phyloP scores from a whole-genome alignment of 1,140 invertebrate genomes.

The Zaprionus inermis region DNA sequence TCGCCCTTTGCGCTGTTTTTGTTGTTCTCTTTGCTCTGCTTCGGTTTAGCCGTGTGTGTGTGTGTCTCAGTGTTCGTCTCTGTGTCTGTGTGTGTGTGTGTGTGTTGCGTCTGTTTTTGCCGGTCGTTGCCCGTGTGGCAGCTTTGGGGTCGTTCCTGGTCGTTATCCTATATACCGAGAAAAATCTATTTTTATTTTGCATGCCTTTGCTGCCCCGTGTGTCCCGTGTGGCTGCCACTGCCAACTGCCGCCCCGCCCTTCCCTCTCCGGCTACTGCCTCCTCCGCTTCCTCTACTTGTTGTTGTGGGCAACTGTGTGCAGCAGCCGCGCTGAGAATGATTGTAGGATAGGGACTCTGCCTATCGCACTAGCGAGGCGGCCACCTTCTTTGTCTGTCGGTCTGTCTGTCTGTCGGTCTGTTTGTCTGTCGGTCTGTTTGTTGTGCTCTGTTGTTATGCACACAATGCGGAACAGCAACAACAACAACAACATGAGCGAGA shows the following conservation, averaged over 20 bases:
- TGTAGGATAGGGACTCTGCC: constrained; percentile 20
- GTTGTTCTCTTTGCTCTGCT: constrained; percentile 5
- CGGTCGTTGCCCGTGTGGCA: constrained; percentile 71
- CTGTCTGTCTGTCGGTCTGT: background rate
- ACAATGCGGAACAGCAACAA: constrained; percentile 32
- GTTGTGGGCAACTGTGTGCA: constrained; percentile 6
- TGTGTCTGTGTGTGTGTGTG: constrained; percentile 37
- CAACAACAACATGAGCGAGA: constrained; percentile 6
- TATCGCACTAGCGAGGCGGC: background rate
- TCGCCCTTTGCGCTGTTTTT: constrained; percentile 5
- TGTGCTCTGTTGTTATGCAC: constrained; percentile 28
- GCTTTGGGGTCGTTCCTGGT: constrained; percentile 83
- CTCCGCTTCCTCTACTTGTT: background rate
- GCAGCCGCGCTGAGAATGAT: constrained; percentile 11
- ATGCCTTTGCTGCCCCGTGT: too few relatives aligned
- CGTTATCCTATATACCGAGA: constrained; percentile 84
- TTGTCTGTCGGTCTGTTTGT: constrained; percentile 1
- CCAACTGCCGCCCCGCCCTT: constrained; percentile 7
- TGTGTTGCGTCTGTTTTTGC: constrained; percentile 52
- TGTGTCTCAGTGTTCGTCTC: background rate
- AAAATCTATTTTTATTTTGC: constrained; percentile 83
- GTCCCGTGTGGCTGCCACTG: constrained; percentile 2
- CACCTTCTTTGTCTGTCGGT: constrained; percentile 29
- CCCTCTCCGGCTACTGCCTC: background rate
- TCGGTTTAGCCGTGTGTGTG: background rate